These are phyloP conservation scores for Amphiduros pacificus DNA, from an alignment of 2,888 invertebrate genomes.

Conservation along the genomic window DNA sequence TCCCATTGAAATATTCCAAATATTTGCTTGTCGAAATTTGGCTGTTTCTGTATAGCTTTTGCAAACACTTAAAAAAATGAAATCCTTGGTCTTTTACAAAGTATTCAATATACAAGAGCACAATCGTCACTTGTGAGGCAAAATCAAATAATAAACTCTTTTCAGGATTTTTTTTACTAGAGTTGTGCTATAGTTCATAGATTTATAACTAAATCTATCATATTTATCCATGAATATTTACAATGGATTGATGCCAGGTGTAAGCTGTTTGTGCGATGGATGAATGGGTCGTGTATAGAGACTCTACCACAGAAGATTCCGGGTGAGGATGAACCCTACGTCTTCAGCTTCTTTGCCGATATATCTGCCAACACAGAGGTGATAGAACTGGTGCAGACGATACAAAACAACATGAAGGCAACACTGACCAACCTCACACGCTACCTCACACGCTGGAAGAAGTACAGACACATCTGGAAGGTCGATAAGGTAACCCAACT, in stretches of 20 bases:
- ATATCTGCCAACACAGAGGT: conserved; percentile 71
- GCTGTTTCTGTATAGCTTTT: no score
- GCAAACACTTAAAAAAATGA: no score
- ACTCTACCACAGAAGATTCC: conserved; percentile 69
- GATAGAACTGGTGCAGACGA: conserved; percentile 68
- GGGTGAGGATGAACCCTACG: conserved; percentile 67
- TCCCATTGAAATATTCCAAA: no score
- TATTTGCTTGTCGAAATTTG: no score
- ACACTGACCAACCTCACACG: conserved; percentile 70
- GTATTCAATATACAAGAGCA: not conserved
- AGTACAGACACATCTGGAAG: conserved; percentile 57
- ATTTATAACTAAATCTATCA: no score
- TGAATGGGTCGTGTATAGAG: conserved; percentile 77
- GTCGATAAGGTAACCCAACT: conserved; percentile 60
- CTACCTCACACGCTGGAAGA: conserved; percentile 66
- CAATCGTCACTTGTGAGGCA: not conserved
- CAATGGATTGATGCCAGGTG: conserved; percentile 65
- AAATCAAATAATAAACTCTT: no score
- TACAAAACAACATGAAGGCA: conserved; percentile 71
- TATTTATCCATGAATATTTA: no score
- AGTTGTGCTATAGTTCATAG: no score
- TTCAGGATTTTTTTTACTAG: no score
- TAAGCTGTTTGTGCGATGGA: conserved; percentile 81
- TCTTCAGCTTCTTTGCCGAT: conserved; percentile 81
- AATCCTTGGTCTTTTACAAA: no score